Percentiles rank a stretch among this genome's conserved stretches.
phyloP scores from a whole-genome alignment of 2,113 vertebrate genomes.

The Hystrix cristata region DNA sequence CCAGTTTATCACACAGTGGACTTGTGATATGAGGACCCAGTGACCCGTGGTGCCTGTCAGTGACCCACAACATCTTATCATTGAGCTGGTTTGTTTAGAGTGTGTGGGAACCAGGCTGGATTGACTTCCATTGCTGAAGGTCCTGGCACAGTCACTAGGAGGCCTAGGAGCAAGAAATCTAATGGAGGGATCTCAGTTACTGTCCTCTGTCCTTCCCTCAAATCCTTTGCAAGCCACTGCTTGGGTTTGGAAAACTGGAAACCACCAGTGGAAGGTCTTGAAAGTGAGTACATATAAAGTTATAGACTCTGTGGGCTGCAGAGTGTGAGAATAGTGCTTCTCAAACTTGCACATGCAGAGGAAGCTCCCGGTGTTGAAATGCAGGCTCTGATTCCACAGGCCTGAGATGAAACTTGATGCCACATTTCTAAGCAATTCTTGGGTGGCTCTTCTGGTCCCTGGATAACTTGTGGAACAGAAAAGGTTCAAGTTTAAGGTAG shows the following conservation, averaged over 20 bases:
- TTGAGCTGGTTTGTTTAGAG: background rate
- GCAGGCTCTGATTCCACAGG: background rate
- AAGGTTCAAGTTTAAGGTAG: background rate
- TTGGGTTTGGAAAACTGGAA: background rate
- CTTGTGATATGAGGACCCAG: background rate
- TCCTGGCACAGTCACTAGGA: background rate
- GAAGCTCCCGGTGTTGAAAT: background rate
- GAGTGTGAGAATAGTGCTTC: background rate
- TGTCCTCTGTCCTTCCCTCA: background rate
- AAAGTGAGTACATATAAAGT: background rate
- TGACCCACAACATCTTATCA: background rate
- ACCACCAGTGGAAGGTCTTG: background rate
- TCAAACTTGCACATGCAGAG: background rate
- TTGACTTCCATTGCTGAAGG: background rate
- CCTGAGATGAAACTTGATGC: background rate
- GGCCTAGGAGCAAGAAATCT: background rate
- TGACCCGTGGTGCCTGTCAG: background rate
- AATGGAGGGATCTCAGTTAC: background rate
- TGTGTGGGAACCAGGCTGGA: background rate
- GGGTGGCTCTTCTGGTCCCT: no score
- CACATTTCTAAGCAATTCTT: background rate
- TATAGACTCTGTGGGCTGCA: background rate
- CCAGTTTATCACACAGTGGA: background rate
- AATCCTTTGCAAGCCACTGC: background rate
- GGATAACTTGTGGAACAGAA: background rate